Conservation (phyloP, 2,888 invertebrate species). For the Mycalesis mineus region DNA sequence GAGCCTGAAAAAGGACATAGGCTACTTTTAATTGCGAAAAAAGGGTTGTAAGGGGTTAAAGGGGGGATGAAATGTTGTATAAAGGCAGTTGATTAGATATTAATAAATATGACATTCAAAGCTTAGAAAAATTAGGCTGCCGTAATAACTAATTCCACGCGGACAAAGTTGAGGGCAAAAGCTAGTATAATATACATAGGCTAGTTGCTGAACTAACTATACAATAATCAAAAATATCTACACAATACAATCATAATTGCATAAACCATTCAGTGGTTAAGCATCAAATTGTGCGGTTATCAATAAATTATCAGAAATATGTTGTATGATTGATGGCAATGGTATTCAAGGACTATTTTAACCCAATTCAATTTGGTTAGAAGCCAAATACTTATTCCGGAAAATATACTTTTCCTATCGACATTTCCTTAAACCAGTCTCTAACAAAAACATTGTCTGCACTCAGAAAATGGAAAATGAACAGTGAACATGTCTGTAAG, state of each 20-base stretch:
- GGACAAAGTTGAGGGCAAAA: too few relatives aligned
- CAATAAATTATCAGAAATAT: conserved; percentile 15
- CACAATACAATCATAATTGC: background rate
- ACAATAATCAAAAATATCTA: too few relatives aligned
- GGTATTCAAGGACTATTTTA: conserved; percentile 19
- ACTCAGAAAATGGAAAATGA: background rate
- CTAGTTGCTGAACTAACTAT: too few relatives aligned
- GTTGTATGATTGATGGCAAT: conserved; percentile 20
- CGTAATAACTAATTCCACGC: too few relatives aligned
- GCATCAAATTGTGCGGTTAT: conserved; percentile 16
- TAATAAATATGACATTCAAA: too few relatives aligned
- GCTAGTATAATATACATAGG: too few relatives aligned
- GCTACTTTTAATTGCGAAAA: too few relatives aligned
- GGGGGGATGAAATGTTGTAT: too few relatives aligned
- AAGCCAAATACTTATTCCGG: conserved; percentile 27
- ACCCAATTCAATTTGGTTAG: conserved; percentile 29
- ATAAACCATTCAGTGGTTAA: background rate
- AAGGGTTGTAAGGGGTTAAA: too few relatives aligned
- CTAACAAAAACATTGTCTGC: background rate
- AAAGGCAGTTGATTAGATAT: too few relatives aligned
- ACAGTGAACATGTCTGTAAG: background rate
- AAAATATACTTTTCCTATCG: conserved; percentile 21
- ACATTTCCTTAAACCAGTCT: conserved; percentile 11
- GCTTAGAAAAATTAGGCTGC: too few relatives aligned
- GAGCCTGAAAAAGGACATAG: too few relatives aligned